Percentiles rank a stretch among this genome's conserved stretches.
Evolutionary conservation across 2,797 vertebrate genomes (phyloP).

Genomic region (Mycteria americana): DNA sequence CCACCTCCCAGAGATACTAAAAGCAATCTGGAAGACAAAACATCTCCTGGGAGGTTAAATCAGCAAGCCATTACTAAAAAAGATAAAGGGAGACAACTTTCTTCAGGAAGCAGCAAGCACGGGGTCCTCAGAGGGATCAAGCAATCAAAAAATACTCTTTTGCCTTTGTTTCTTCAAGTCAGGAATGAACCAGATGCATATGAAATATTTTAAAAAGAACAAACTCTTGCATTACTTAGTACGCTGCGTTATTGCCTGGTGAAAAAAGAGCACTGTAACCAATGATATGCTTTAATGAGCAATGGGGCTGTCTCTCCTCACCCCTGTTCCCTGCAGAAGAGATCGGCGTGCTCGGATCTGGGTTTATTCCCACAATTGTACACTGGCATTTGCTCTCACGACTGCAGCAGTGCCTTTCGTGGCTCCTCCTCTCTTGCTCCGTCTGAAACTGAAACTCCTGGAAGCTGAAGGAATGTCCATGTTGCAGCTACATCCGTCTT

Average conservation of each 20-base stretch:
- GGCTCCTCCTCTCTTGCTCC: background rate
- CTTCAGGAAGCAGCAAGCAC: background rate
- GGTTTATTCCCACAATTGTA: background rate
- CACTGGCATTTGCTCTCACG: background rate
- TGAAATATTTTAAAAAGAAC: background rate
- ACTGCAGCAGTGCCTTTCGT: background rate
- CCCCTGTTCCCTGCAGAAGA: background rate
- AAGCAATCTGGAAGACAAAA: background rate
- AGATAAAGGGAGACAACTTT: background rate
- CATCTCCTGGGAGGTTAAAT: background rate
- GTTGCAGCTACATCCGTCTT: background rate
- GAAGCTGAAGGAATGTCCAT: background rate
- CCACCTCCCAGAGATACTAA: background rate
- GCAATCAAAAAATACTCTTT: background rate
- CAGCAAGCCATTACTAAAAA: background rate
- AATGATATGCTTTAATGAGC: background rate
- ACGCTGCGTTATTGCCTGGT: background rate
- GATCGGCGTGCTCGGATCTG: background rate
- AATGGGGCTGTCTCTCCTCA: background rate
- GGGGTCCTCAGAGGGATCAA: background rate
- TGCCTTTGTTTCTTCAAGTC: background rate
- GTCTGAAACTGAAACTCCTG: background rate
- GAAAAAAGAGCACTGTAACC: background rate
- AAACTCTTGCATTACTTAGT: background rate
- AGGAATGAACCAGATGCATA: background rate